Percentiles rank a stretch among this genome's conserved stretches.
Evolutionary conservation across 2,113 vertebrate genomes (phyloP).

Genomic region (Phalacrocorax pelagicus): DNA sequence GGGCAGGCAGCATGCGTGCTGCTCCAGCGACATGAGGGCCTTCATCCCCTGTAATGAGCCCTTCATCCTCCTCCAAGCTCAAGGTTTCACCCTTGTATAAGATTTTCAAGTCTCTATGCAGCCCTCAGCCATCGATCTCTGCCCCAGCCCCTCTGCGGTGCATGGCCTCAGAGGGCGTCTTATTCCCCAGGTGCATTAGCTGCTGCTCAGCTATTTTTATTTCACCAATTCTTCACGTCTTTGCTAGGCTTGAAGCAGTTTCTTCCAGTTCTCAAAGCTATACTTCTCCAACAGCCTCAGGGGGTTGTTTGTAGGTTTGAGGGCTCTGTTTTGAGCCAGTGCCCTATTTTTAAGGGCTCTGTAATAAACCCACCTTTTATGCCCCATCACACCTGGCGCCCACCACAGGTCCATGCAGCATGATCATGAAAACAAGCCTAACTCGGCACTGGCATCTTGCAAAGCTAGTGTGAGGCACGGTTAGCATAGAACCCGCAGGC

Average conservation of each 20-base stretch:
- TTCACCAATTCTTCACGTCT: not conserved
- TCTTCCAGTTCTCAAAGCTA: not conserved
- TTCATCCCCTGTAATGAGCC: not conserved
- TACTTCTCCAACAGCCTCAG: not conserved
- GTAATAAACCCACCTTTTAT: not conserved
- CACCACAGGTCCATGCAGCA: not conserved
- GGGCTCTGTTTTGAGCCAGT: not conserved
- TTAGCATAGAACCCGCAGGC: not conserved
- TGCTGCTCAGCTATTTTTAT: not conserved
- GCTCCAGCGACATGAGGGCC: not conserved
- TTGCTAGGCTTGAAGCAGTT: not conserved
- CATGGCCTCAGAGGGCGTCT: not conserved
- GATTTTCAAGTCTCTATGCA: not conserved
- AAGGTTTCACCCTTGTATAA: not conserved
- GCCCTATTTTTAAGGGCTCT: not conserved
- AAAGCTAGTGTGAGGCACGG: not conserved
- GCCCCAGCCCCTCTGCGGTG: not conserved
- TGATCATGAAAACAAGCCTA: accelerated
- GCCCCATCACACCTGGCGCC: not conserved
- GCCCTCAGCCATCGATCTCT: not conserved
- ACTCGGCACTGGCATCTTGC: not conserved
- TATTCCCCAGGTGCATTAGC: not conserved
- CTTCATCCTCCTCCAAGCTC: not conserved
- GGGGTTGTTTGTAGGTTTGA: not conserved
- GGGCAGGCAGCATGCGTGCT: accelerated